These are phyloP conservation scores for Agrilus biguttatus DNA, from an alignment of 2,888 invertebrate genomes.

Conservation along the genomic window DNA sequence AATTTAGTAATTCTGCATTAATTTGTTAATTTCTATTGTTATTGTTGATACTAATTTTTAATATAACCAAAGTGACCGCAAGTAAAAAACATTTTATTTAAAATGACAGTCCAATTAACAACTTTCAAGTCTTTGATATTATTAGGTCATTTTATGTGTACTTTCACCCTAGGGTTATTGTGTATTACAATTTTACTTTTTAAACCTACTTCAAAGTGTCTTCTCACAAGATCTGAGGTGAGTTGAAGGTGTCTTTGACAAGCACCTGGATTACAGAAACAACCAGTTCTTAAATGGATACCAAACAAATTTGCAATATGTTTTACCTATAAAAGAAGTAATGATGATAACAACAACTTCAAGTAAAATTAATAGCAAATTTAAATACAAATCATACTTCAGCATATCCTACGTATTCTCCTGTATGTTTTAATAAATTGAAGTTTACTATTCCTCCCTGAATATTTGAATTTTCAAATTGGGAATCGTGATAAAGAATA, in stretches of 20 bases:
- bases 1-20: no score
- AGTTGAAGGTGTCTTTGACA: conserved; percentile 70
- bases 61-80: no score
- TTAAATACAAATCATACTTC: conserved; percentile 43
- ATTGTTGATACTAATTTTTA: no score
- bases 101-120: no score
- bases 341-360: background rate
- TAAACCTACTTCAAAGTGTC: conserved; percentile 51
- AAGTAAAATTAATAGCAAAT: background rate
- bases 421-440: conserved; percentile 65
- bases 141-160: no score
- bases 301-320: conserved; percentile 78
- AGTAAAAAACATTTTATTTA: no score
- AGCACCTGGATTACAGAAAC: conserved; percentile 93
- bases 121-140: no score
- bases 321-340: conserved; percentile 54
- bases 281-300: conserved; percentile 81
- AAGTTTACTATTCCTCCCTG: conserved; percentile 87
- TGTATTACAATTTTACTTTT: background rate
- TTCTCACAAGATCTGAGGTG: conserved; percentile 51
- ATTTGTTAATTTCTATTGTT: no score
- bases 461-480: conserved; percentile 40
- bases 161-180: no score
- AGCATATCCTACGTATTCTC: conserved; percentile 72
- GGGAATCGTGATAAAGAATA: conserved; percentile 57